phyloP scores from a whole-genome alignment of 2,888 invertebrate genomes.

The Didymodactylos carnosus region DNA sequence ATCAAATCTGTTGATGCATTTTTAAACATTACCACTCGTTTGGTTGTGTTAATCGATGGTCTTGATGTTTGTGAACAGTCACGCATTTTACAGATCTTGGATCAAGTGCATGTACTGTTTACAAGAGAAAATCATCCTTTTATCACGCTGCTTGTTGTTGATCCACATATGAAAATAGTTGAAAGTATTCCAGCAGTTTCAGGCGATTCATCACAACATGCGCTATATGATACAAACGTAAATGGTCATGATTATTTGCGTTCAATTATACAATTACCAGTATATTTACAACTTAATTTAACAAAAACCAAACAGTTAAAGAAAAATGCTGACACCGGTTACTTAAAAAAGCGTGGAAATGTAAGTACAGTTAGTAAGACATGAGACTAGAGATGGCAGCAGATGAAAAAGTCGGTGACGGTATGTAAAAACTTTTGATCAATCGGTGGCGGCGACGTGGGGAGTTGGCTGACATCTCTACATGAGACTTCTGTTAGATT shows the following conservation, averaged over 20 bases:
- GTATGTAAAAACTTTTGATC: no score
- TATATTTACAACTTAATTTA: conserved; percentile 56
- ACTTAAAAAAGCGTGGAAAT: no score
- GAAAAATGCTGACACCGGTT: not conserved
- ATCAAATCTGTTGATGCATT: conserved; percentile 73
- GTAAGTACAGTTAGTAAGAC: no score
- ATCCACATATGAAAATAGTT: conserved; percentile 51
- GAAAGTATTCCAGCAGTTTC: conserved; percentile 16
- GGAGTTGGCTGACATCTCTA: no score
- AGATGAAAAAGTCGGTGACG: no score
- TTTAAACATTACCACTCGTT: conserved; percentile 70
- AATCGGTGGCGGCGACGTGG: no score
- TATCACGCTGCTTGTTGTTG: conserved; percentile 81
- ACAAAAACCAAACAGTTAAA: not conserved
- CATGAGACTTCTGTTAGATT: no score
- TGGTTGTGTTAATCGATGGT: conserved; percentile 87
- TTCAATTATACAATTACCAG: conserved; percentile 89
- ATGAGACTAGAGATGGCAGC: no score
- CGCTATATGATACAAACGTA: conserved; percentile 59
- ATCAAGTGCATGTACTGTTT: conserved; percentile 63
- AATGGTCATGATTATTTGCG: conserved; percentile 72
- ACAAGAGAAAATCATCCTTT: conserved; percentile 81
- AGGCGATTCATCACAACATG: conserved; percentile 11
- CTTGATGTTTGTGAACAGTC: conserved; percentile 93
- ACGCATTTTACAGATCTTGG: conserved; percentile 51